Evolutionary conservation across 1,140 invertebrate genomes (phyloP), one percentile per base, ranked within the genome.

Genomic region (Microplitis demolitor): DNA sequence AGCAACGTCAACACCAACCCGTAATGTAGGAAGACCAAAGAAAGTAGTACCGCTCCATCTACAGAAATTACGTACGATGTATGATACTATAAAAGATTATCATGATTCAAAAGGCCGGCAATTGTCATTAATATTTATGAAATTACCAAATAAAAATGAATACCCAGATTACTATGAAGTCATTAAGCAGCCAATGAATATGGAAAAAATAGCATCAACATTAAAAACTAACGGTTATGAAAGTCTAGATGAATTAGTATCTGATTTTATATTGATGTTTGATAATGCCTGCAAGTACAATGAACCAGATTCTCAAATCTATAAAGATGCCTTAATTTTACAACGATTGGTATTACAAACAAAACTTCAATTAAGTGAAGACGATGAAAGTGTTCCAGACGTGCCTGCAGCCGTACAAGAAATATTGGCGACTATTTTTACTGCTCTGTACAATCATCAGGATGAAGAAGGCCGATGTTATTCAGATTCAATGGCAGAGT

Each of bases 271-370:
- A 76, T 88, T 98, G 13, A 98, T 99, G 96, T 98, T 99, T 86
- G 97, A 99, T 79, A 99, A 99, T 85, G 98, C 98, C 34, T 99
- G 97, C 88, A 98, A 98, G 87, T 99, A 98, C 85, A 99, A 99
- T 86, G 98, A 99, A 85, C 98, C 98, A 0, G 97, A 99, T 85
- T 99, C 97, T 0, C 95, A 98, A 83, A 98, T 99, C 78, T 99
- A 99, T 84, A 99, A 99, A 88, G 98, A 99, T 88, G 97, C 98
- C 0, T 88, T 99, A 66, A 94, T 96, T 39, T 86, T 99, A 73
- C 97, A 99, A 87, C 88, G 96, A 78, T 89, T 98, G 35, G 95
- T 96, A 69, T 86, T 98, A 56, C 96, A 98, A 89, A 96, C 96
- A 39, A 98, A 98, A 82, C 88, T 96, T 73, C 92, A 96, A 81